A percentile compares a stretch with the other conserved stretches of the same genome.
Conservation (phyloP, 2,113 vertebrate genomes). For the Tachysurus vachellii region DNA sequence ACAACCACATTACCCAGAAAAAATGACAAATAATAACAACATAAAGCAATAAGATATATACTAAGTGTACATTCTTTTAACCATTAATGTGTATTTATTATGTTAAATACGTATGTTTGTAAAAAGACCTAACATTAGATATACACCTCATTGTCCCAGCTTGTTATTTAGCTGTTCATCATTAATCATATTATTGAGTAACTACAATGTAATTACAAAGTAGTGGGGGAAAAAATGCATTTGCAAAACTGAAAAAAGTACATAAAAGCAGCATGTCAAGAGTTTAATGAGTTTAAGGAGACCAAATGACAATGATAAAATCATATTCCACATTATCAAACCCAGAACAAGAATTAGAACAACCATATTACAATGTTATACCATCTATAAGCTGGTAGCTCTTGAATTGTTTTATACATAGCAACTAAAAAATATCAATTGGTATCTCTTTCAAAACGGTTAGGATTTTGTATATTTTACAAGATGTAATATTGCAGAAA, state of each 20-base stretch:
- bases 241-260: neutral
- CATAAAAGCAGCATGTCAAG: neutral
- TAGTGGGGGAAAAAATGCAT: neutral
- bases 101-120: neutral
- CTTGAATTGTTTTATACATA: constrained; percentile 32
- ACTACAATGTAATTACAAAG: neutral
- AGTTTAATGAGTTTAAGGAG: neutral
- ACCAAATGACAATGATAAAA: constrained; percentile 27
- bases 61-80: neutral
- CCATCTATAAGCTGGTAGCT: neutral
- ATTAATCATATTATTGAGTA: neutral
- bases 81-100: neutral
- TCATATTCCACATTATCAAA: constrained; percentile 19
- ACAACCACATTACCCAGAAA: neutral
- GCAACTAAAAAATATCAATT: constrained; percentile 42
- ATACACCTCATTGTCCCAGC: neutral
- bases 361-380: neutral
- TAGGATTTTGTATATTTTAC: constrained; percentile 29
- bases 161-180: neutral
- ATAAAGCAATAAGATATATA: neutral
- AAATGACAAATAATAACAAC: neutral
- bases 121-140: neutral
- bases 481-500: constrained; percentile 11
- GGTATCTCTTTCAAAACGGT: constrained; percentile 30
- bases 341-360: neutral